A percentile compares a stretch with the other conserved stretches of the same genome.
These are phyloP conservation scores for Epiblema foenella DNA, from an alignment of 2,888 invertebrate genomes.

Conservation along the genomic window DNA sequence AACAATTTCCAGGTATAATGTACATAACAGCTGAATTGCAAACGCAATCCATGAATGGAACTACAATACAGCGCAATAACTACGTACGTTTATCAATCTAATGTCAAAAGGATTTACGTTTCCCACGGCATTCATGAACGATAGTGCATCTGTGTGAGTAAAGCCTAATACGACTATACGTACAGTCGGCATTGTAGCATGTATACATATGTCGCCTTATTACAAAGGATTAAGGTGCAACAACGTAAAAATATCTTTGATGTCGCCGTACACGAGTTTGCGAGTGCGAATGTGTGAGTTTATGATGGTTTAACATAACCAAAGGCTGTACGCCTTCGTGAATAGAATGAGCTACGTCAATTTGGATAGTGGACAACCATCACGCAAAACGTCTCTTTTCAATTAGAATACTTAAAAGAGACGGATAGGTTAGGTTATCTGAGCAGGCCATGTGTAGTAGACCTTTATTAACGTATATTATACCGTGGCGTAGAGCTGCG, in stretches of 20 bases:
- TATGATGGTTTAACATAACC: not conserved
- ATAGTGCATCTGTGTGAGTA: not conserved
- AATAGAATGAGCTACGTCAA: not conserved
- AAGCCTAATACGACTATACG: not conserved
- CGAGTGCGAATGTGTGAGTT: not conserved
- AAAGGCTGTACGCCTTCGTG: not conserved
- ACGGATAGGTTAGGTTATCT: not conserved
- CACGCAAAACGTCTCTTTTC: not conserved
- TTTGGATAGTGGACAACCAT: not conserved
- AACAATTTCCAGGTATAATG: not conserved
- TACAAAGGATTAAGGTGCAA: no score
- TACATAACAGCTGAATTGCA: not conserved
- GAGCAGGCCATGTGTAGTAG: not conserved
- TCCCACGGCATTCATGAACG: not conserved
- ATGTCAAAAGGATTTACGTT: not conserved
- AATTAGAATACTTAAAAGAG: not conserved
- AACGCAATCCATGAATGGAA: conserved; percentile 4
- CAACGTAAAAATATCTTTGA: no score
- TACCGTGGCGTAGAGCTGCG: not conserved
- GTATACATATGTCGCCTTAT: no score
- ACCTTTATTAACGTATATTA: not conserved
- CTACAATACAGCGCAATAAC: not conserved
- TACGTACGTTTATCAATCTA: not conserved
- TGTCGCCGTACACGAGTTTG: not conserved
- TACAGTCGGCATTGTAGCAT: no score